Conservation (phyloP, 2,797 vertebrate genomes). For the Austrolebias charrua region DNA sequence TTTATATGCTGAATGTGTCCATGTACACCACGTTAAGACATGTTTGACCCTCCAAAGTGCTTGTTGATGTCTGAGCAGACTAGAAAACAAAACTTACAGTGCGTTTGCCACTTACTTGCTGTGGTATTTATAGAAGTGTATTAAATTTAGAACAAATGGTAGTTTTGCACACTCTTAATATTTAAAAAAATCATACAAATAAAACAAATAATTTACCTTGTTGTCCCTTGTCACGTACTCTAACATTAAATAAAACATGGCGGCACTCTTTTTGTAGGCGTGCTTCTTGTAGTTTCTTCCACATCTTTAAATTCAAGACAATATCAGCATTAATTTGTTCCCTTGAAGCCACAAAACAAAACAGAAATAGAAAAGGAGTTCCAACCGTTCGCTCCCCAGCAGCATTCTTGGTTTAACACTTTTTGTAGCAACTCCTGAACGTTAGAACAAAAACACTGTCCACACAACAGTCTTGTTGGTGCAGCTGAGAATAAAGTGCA, state of each 20-base stretch:
- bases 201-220: slow-evolving; percentile 56
- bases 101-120: slow-evolving; percentile 70
- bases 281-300: slow-evolving; percentile 27
- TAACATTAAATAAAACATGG: slow-evolving; percentile 31
- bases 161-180: slow-evolving; percentile 61
- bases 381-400: slow-evolving; percentile 33
- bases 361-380: slow-evolving; percentile 36
- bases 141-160: slow-evolving; percentile 63
- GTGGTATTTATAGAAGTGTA: slow-evolving; percentile 73
- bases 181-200: slow-evolving; percentile 52
- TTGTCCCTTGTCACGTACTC: slow-evolving; percentile 38
- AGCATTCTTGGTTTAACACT: slow-evolving; percentile 43
- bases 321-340: slow-evolving; percentile 43
- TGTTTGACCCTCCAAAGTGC: slow-evolving; percentile 73
- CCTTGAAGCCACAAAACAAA: slow-evolving; percentile 32
- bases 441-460: slow-evolving; percentile 54
- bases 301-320: slow-evolving; percentile 34
- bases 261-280: slow-evolving; percentile 37
- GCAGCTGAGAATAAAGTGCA: slow-evolving; percentile 76
- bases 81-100: slow-evolving; percentile 71
- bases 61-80: slow-evolving; percentile 71
- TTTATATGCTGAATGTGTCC: slow-evolving; percentile 62
- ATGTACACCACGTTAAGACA: slow-evolving; percentile 66
- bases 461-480: slow-evolving; percentile 64
- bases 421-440: slow-evolving; percentile 58